A percentile compares a stretch with the other conserved stretches of the same genome.
These are phyloP conservation scores for Centropristis striata DNA, from an alignment of 2,113 vertebrate genomes.

Conservation along the genomic window DNA sequence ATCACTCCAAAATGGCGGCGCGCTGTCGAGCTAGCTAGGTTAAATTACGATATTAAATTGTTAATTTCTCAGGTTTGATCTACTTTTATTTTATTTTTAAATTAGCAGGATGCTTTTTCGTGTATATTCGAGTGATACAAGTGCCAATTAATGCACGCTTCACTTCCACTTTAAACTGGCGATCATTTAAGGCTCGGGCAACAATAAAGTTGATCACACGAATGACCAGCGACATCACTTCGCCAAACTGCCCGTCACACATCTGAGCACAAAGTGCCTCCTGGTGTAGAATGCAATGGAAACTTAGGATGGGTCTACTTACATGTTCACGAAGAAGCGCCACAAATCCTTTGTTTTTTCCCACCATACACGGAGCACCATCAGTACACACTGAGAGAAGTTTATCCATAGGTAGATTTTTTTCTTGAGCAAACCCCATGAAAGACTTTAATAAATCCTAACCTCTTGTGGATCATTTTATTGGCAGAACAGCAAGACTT, in stretches of 20 bases:
- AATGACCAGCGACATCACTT: conserved; percentile 28
- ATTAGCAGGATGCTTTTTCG: too few species aligned
- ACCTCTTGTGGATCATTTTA: conserved; percentile 66
- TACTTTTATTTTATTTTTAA: too few species aligned
- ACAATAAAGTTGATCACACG: conserved; percentile 40
- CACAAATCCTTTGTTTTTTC: conserved; percentile 58
- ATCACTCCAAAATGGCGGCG: too few species aligned
- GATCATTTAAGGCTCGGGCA: conserved; percentile 52
- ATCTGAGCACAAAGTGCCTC: conserved; percentile 67
- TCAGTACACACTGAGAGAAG: conserved; percentile 52
- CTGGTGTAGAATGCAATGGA: conserved; percentile 66
- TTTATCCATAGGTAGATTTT: conserved; percentile 56
- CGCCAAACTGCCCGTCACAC: conserved; percentile 61
- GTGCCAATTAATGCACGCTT: too few species aligned
- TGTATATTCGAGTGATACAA: too few species aligned
- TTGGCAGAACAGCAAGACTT: conserved; percentile 61
- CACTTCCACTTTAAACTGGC: too few species aligned
- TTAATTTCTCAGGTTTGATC: too few species aligned
- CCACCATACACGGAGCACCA: conserved; percentile 49
- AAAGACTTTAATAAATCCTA: conserved; percentile 68
- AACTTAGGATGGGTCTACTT: conserved; percentile 65
- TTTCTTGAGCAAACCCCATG: conserved; percentile 51
- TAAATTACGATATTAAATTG: too few species aligned
- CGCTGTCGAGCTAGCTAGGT: too few species aligned
- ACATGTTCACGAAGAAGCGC: conserved; percentile 63